Conservation (phyloP, 2,888 invertebrate genomes). For the Caenorhabditis sp. region DNA sequence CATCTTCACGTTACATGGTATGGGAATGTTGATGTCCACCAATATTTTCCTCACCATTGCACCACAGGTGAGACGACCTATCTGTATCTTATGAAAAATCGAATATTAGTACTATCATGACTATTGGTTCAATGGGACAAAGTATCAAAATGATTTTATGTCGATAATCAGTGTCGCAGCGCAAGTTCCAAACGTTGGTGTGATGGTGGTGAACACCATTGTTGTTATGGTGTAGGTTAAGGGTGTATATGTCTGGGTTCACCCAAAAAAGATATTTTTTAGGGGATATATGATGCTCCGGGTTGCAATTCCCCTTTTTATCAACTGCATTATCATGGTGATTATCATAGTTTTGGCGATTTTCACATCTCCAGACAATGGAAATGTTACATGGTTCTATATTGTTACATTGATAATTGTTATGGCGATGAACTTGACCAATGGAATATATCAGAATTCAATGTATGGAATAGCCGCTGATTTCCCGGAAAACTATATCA, state of each 20-base stretch:
- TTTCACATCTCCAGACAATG: constrained; percentile 70
- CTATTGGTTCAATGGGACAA: constrained; percentile 79
- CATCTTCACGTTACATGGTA: constrained; percentile 52
- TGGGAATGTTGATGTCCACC: constrained; percentile 56
- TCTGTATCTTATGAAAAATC: too few species aligned
- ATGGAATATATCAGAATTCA: constrained; percentile 93
- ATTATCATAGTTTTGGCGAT: constrained; percentile 73
- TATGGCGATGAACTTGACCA: constrained; percentile 78
- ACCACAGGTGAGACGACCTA: constrained; percentile 27
- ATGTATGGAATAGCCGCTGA: constrained; percentile 96
- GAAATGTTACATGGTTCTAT: constrained; percentile 72
- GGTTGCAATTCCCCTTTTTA: constrained; percentile 77
- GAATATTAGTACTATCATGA: constrained; percentile 79
- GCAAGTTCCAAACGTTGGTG: constrained; percentile 91
- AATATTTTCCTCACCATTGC: constrained; percentile 58
- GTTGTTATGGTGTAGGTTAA: constrained; percentile 53
- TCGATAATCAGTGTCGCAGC: constrained; percentile 86
- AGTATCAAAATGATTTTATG: constrained; percentile 82
- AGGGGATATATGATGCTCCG: constrained; percentile 86
- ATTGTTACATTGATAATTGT: constrained; percentile 73
- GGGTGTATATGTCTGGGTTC: neutral
- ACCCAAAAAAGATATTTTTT: constrained; percentile 2
- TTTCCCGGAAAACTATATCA: constrained; percentile 83
- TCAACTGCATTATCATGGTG: constrained; percentile 71
- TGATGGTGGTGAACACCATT: constrained; percentile 76